These are phyloP conservation scores for Sminthopsis crassicaudata DNA, from an alignment of 2,113 vertebrate genomes.

Conservation along the genomic window DNA sequence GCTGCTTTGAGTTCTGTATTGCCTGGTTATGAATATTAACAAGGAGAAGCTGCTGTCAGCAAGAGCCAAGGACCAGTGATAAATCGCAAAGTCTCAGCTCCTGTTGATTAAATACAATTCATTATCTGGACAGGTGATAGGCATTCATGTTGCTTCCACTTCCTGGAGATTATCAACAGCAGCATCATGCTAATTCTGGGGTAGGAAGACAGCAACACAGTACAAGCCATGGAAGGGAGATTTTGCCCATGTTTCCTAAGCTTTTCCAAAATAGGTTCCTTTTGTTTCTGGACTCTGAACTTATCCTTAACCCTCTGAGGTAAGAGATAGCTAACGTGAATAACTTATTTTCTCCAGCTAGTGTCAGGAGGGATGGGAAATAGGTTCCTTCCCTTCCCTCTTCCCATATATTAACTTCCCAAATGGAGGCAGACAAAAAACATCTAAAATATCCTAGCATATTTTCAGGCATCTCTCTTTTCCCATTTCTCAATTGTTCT, in stretches of 20 bases:
- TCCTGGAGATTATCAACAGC: constrained; percentile 1
- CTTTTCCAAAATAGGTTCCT: not conserved
- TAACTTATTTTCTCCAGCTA: not conserved
- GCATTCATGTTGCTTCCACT: not conserved
- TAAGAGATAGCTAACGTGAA: not conserved
- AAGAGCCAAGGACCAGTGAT: constrained; percentile 21
- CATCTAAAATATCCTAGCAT: not conserved
- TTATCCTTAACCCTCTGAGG: not conserved
- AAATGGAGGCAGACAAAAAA: not conserved
- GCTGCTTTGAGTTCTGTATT: not conserved
- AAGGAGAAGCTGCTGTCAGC: constrained; percentile 43
- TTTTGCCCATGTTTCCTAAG: not conserved
- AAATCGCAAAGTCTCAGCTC: constrained; percentile 43
- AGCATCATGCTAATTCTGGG: constrained; percentile 2
- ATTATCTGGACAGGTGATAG: constrained; percentile 39
- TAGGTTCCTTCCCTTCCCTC: not conserved
- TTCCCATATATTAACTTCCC: not conserved
- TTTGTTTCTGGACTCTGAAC: not conserved
- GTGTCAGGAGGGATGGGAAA: not conserved
- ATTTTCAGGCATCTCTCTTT: not conserved
- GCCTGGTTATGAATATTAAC: constrained; percentile 45
- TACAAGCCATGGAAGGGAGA: not conserved
- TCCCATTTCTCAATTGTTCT: not conserved
- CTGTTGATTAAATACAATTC: constrained; percentile 44
- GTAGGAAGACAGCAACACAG: constrained; percentile 13